Evolutionary conservation across 1,140 invertebrate genomes (phyloP), one percentile per base, ranked within the genome.

Genomic region (Sitobion miscanthi): DNA sequence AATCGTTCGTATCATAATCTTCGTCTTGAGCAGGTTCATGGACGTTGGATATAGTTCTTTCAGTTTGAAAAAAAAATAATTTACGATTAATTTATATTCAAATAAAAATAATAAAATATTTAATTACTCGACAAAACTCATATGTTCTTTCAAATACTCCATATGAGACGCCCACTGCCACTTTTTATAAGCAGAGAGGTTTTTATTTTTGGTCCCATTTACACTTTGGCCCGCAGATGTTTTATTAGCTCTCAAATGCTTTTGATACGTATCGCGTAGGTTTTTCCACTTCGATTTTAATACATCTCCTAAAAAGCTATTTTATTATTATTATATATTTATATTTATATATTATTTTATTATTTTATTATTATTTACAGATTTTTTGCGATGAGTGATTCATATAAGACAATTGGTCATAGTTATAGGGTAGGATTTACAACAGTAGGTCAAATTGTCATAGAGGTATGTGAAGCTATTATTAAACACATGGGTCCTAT

Each of bases 401-500:
- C 52, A n/a, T 89, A 89, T 52, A 89, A 62, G 93, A 94, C 94
- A n/a, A 94, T 94, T 21, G 92, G 87, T 52, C 94, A 93, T 90
- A 94, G 94, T 90, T 94, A 94, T 83, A 91, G 92, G 69, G 52
- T 94, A 83, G 94, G 94, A 49, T 93, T 94, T 89, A 93, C 77
- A 30, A 94, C 93, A 89, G 94, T 94, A 77, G 45, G 90, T 35
- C 25, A 54, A 57, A 94, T 94, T 82, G 91, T 94, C 54, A 93
- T 69, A 45, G 93, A 94, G 45, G 94, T 94, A 57, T 94, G 94
- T 92, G 83, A 77, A 54, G 94, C 92, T 57, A 94, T 94, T 83
- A 91, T 69, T 86, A 83, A 94, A 77, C 38, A 85, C 54, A 69
- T 91, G 62, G 54, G 94, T 23, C 52, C 69, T 90, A 69, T 94